These are phyloP conservation scores for Odontophorus gujanensis DNA, from an alignment of 2,113 vertebrate genomes.

Conservation along the genomic window DNA sequence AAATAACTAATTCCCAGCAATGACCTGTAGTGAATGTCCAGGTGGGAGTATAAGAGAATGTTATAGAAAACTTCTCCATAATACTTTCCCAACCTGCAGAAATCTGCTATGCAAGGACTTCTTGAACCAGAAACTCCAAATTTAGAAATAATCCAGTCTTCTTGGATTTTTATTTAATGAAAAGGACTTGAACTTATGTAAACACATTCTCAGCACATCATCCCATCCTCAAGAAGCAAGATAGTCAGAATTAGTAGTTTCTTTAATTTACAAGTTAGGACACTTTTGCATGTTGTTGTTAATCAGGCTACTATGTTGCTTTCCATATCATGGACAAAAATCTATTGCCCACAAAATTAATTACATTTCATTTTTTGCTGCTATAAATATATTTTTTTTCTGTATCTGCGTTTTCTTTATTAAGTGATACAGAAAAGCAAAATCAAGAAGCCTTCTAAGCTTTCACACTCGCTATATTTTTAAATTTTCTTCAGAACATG, in stretches of 20 bases:
- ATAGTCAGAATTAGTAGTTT: not conserved
- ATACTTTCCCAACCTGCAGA: not conserved
- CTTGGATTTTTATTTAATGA: not conserved
- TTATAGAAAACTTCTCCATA: not conserved
- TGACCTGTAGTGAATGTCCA: accelerated
- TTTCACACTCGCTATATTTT: not conserved
- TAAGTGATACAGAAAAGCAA: not conserved
- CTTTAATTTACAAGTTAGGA: not conserved
- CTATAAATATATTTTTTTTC: not conserved
- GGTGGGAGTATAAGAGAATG: not conserved
- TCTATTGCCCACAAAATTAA: not conserved
- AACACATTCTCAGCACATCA: not conserved
- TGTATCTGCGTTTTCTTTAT: not conserved
- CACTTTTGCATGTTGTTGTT: not conserved
- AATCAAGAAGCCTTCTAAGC: not conserved
- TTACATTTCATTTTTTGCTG: not conserved
- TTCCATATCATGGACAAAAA: not conserved
- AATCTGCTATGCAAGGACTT: not conserved
- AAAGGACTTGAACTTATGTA: not conserved
- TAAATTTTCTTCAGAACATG: not conserved
- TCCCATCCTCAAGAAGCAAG: not conserved
- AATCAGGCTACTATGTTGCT: not conserved
- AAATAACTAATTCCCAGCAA: not conserved
- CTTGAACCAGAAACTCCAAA: not conserved
- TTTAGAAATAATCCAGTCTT: not conserved